phyloP scores from a whole-genome alignment of 2,797 vertebrate species.

The Lithobates pipiens region DNA sequence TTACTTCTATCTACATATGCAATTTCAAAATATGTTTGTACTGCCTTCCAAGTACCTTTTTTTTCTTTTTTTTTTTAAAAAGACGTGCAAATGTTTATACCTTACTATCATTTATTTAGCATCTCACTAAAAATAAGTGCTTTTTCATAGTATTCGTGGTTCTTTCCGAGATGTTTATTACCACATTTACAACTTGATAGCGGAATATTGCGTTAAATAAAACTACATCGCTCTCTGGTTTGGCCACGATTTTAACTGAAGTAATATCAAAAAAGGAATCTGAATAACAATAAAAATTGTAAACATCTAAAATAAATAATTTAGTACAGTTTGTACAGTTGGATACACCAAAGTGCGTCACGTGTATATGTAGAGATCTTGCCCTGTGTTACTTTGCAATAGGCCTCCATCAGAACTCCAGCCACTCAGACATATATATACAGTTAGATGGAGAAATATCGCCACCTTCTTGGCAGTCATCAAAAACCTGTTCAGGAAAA shows the following conservation, averaged over 20 bases:
- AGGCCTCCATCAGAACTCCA: constrained; percentile 83
- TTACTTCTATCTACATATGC: too few species aligned
- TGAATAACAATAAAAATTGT: constrained; percentile 29
- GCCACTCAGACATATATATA: constrained; percentile 93
- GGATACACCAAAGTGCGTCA: neutral
- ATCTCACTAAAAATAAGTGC: neutral
- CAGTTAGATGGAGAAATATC: constrained; percentile 95
- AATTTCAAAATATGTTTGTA: too few species aligned
- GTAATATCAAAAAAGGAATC: neutral
- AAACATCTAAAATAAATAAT: constrained; percentile 47
- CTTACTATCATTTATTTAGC: constrained; percentile 12
- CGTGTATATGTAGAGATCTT: neutral
- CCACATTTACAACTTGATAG: neutral
- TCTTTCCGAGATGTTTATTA: neutral
- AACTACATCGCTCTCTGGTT: neutral
- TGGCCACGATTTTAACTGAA: neutral
- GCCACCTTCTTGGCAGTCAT: constrained; percentile 94
- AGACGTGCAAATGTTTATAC: neutral
- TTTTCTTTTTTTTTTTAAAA: too few species aligned
- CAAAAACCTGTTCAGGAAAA: constrained; percentile 85
- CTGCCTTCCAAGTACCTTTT: too few species aligned
- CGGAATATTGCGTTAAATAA: neutral
- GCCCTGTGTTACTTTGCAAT: too few species aligned
- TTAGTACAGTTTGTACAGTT: constrained; percentile 5
- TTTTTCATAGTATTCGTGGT: neutral